Evolutionary conservation across 2,888 invertebrate genomes (phyloP).

Genomic region (Rotaria macrura): DNA sequence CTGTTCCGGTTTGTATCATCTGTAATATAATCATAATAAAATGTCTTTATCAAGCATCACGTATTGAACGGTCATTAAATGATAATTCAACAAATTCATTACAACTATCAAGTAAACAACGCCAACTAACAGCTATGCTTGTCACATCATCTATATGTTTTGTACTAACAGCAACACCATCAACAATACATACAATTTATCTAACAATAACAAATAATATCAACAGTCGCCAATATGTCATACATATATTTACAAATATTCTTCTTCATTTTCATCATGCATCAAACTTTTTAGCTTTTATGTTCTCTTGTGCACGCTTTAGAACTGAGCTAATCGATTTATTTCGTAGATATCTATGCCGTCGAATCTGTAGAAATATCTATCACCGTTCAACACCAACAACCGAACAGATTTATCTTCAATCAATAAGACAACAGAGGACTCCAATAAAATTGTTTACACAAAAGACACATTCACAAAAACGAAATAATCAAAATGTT

Average conservation of each 20-base stretch:
- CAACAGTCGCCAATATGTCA: not conserved
- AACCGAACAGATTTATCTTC: not conserved
- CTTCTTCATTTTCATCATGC: slow-evolving; percentile 17
- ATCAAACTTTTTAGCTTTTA: not conserved
- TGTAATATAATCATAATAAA: not conserved
- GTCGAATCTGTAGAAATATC: not conserved
- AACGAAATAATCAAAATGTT: not conserved
- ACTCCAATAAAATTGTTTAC: not conserved
- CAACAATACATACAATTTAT: not conserved
- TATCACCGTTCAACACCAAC: not conserved
- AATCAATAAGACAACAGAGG: not conserved
- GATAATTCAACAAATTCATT: not conserved
- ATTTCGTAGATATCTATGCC: not conserved
- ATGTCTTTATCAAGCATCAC: not conserved
- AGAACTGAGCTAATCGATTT: not conserved
- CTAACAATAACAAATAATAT: not conserved
- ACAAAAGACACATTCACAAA: not conserved
- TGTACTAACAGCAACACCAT: not conserved
- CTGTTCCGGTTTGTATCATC: not conserved
- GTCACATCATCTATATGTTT: not conserved
- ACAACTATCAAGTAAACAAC: not conserved
- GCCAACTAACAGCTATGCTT: not conserved
- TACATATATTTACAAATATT: not conserved
- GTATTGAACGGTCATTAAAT: not conserved
- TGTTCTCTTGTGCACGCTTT: slow-evolving; percentile 1